These are phyloP conservation scores for Lissonota sp. DNA, from an alignment of 2,888 invertebrate species.

Conservation along the genomic window DNA sequence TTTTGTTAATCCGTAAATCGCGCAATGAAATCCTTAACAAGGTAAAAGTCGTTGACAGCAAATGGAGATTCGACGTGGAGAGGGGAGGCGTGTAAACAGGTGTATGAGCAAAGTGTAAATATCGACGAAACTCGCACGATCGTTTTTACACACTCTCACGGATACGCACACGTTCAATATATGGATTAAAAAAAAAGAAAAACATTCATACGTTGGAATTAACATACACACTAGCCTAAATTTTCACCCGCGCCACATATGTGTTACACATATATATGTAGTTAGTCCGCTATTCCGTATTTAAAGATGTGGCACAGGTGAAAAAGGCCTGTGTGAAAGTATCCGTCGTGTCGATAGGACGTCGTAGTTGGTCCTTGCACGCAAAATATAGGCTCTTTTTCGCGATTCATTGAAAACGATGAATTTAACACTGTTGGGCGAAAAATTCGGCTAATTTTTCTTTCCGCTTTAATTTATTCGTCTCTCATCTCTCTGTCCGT, in stretches of 20 bases:
- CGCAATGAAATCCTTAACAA: no score
- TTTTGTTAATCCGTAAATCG: no score
- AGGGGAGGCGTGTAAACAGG: background rate
- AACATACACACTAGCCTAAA: slow-evolving; percentile 79
- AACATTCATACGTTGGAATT: slow-evolving; percentile 65
- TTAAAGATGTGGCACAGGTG: slow-evolving; percentile 80
- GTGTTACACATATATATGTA: slow-evolving; percentile 47
- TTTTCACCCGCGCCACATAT: slow-evolving; percentile 73
- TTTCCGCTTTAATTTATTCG: background rate
- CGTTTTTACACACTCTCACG: background rate
- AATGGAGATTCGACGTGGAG: background rate
- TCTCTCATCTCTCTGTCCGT: background rate
- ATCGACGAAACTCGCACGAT: slow-evolving; percentile 40
- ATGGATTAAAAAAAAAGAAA: slow-evolving; percentile 7
- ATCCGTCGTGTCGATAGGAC: slow-evolving; percentile 71
- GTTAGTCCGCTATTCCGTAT: slow-evolving; percentile 80
- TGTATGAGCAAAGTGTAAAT: slow-evolving; percentile 1
- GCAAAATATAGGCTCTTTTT: slow-evolving; percentile 1
- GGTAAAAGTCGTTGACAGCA: no score
- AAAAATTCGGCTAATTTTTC: background rate
- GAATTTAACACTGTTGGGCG: background rate
- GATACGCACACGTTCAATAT: background rate
- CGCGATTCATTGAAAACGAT: background rate
- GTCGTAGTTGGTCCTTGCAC: slow-evolving; percentile 17
- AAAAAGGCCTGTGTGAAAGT: slow-evolving; percentile 82